A percentile compares a stretch with the other conserved stretches of the same genome.
Evolutionary conservation across 2,888 invertebrate genomes (phyloP).

Genomic region (Drosophila putrida): DNA sequence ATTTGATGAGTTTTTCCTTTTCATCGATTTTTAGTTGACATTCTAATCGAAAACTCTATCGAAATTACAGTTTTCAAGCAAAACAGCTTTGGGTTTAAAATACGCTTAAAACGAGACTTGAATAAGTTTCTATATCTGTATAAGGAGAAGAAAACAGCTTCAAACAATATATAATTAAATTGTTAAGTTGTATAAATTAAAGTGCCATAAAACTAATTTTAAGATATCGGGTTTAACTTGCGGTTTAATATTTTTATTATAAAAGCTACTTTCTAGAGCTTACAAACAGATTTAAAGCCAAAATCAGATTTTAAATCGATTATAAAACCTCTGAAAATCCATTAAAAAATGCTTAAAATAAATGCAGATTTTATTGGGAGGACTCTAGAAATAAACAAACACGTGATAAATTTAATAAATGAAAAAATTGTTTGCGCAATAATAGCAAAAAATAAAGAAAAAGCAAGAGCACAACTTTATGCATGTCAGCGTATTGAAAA

Average conservation of each 20-base stretch:
- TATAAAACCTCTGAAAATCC: too few relatives aligned
- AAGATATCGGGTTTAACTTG: background rate
- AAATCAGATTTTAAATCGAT: too few relatives aligned
- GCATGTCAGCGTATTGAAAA: conserved; percentile 10
- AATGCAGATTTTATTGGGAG: background rate
- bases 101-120: background rate
- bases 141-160: background rate
- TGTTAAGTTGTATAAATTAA: background rate
- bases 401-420: background rate
- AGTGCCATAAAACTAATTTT: background rate
- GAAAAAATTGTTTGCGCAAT: conserved; percentile 5
- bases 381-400: background rate
- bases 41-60: conserved; percentile 10
- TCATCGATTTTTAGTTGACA: background rate
- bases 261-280: too few relatives aligned
- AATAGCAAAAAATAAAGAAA: background rate
- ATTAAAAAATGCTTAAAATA: background rate
- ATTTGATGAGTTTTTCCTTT: conserved; percentile 28
- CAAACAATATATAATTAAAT: background rate
- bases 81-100: background rate
- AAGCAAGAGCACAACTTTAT: background rate
- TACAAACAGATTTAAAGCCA: too few relatives aligned
- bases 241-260: background rate
- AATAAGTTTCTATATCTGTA: too few relatives aligned
- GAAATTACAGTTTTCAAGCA: conserved; percentile 1